phyloP scores from a whole-genome alignment of 2,113 vertebrate genomes.

The Mastomys coucha region DNA sequence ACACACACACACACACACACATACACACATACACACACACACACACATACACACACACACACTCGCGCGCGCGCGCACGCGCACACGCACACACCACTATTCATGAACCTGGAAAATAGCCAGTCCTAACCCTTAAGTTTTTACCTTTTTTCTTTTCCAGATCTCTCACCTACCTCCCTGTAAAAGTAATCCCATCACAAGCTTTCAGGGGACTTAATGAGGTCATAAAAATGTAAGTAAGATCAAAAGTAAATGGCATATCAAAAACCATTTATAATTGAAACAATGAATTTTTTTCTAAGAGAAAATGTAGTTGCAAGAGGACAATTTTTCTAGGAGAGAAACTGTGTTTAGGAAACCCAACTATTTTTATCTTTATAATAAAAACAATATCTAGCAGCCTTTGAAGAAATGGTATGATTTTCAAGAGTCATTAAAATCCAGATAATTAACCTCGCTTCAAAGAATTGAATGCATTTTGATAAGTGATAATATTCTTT shows the following conservation, averaged over 20 bases:
- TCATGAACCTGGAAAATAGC: constrained; percentile 52
- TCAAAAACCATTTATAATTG: constrained; percentile 67
- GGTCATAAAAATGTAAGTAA: constrained; percentile 92
- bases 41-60: not conserved
- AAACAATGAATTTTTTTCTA: constrained; percentile 63
- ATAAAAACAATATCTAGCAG: constrained; percentile 57
- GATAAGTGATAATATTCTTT: constrained; percentile 69
- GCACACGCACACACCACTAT: not conserved
- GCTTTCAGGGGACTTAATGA: constrained; percentile 93
- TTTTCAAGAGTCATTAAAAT: constrained; percentile 81
- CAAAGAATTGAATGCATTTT: constrained; percentile 77
- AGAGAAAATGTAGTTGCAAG: constrained; percentile 66
- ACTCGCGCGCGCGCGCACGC: not conserved
- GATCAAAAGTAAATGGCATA: constrained; percentile 50
- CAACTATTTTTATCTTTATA: constrained; percentile 65
- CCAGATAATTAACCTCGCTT: constrained; percentile 73
- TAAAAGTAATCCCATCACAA: constrained; percentile 90
- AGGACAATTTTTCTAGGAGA: constrained; percentile 63
- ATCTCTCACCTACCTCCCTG: constrained; percentile 89
- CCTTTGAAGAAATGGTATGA: constrained; percentile 69
- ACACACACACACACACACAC: not conserved
- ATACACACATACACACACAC: too few relatives aligned
- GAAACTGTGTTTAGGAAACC: constrained; percentile 60
- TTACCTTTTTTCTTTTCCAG: constrained; percentile 85
- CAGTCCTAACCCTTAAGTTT: constrained; percentile 55